Evolutionary conservation across 2,888 invertebrate genomes (phyloP).

Genomic region (Drosophila borealis): DNA sequence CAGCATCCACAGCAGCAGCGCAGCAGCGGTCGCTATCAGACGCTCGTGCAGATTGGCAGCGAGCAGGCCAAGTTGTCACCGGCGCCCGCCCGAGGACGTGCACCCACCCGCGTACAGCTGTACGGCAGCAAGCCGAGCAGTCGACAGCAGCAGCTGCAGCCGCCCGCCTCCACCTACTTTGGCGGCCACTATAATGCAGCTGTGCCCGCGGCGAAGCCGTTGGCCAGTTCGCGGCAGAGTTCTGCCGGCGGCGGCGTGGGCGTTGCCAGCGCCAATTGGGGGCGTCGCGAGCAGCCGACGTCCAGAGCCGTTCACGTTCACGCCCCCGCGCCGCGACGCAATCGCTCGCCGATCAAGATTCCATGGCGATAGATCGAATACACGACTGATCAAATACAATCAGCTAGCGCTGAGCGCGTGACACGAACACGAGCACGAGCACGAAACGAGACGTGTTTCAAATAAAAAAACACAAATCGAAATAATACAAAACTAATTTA

Average conservation of each 20-base stretch:
- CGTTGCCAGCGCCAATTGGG: constrained; percentile 62
- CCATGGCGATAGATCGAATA: constrained; percentile 81
- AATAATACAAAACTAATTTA: background rate
- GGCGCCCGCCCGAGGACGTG: constrained; percentile 54
- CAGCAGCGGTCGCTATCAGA: constrained; percentile 76
- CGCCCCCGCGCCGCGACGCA: constrained; percentile 76
- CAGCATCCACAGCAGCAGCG: constrained; percentile 26
- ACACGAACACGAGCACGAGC: constrained; percentile 25
- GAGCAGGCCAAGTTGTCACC: constrained; percentile 46
- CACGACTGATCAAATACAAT: constrained; percentile 24
- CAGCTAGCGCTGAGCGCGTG: constrained; percentile 31
- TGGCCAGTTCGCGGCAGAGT: constrained; percentile 42
- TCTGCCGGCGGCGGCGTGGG: constrained; percentile 34
- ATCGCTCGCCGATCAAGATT: constrained; percentile 84
- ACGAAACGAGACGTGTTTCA: background rate
- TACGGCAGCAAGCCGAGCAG: constrained; percentile 66
- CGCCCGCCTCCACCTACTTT: constrained; percentile 61
- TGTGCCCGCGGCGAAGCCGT: constrained; percentile 28
- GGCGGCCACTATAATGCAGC: constrained; percentile 74
- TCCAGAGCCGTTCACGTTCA: constrained; percentile 38
- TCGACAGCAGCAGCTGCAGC: constrained; percentile 34
- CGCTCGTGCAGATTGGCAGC: constrained; percentile 81
- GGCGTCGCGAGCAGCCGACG: constrained; percentile 66
- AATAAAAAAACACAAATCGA: background rate
- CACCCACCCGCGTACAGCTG: constrained; percentile 76